Evolutionary conservation across 2,888 invertebrate genomes (phyloP).

Genomic region (Alsophila aescularia): DNA sequence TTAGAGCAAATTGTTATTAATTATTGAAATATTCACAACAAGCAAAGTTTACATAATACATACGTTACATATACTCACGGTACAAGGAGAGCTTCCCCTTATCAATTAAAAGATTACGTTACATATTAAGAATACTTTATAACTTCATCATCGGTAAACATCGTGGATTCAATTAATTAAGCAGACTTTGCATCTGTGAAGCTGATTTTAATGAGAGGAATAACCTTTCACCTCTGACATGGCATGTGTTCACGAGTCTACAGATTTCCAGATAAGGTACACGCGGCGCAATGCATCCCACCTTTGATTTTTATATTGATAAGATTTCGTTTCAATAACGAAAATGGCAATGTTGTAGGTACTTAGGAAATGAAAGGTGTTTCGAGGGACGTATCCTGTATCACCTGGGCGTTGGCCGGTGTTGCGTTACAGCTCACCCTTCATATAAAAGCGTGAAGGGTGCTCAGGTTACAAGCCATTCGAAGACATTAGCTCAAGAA

Average conservation of each 20-base stretch:
- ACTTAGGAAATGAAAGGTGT: conserved; percentile 78
- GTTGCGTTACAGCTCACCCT: conserved; percentile 74
- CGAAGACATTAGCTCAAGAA: conserved; percentile 29
- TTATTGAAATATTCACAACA: conserved; percentile 13
- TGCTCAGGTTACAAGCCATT: conserved; percentile 66
- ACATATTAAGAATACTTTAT: conserved; percentile 45
- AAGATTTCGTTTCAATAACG: conserved; percentile 60
- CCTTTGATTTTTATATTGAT: conserved; percentile 29
- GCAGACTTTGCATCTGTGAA: too few relatives aligned
- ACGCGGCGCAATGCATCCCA: neutral
- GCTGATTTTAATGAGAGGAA: conserved; percentile 37
- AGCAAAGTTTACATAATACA: conserved; percentile 22
- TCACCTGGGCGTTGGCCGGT: conserved; percentile 65
- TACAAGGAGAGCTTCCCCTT: conserved; percentile 39
- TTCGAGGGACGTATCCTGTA: conserved; percentile 58
- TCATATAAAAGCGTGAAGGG: conserved; percentile 71
- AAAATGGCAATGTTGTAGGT: conserved; percentile 48
- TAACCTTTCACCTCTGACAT: conserved; percentile 39
- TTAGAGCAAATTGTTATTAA: neutral
- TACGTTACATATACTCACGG: too few relatives aligned
- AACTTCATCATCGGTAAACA: conserved; percentile 58
- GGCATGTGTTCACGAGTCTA: conserved; percentile 3
- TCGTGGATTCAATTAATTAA: conserved; percentile 54
- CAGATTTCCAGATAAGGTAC: conserved; percentile 13
- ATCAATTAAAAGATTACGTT: conserved; percentile 35